Base-by-base conservation (phyloP, 2,113 vertebrate genomes). In the Dryoscopus gambensis region DNA sequence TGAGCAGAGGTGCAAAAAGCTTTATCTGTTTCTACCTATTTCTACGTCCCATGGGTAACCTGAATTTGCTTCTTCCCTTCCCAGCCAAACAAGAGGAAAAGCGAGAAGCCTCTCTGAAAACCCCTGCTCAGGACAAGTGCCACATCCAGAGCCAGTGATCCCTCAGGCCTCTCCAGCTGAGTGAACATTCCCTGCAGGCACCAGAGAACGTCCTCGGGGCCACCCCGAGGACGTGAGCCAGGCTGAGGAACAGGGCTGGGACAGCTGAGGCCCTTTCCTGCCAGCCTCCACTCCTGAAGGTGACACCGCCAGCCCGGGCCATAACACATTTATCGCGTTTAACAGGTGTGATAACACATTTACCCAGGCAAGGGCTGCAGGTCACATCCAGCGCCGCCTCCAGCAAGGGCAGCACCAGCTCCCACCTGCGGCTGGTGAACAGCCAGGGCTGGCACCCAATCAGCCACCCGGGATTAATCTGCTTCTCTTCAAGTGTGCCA, bases 401-500 rank as follows among this genome's bases (percentile, higher is more conserved):
- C 9, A 73, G 53, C 52, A 14, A 46, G 37, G 35, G 75, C 60
- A 44, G 49, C 68, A 81, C 77, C 17, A 84, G 19, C 13, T 22
- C 70, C 20, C 14, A 6, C 0, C 2, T 1, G 0, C 1, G 39
- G 47, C 22, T 52, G 79, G 18, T 13, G 69, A 74, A 13, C 18
- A 14, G 55, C 70, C 55, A 37, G 65, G 49, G 55, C 24, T 74
- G 55, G 56, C 53, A 22, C 64, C 35, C 59, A 4, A 1, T 27
- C 12, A 52, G 37, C 53, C n/a, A 18, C 3, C 30, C 65, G 37
- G 28, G 22, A 9, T 79, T 10, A 5, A 65, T 30, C 46, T 44
- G 39, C 39, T 33, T 3, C 67, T 68, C 35, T 39, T 23, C 42
- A 19, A 23, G 37, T 23, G 68, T 52, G 10, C n/a, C 31, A 17